phyloP scores from a whole-genome alignment of 2,113 vertebrate genomes.

The Dicentrarchus labrax region DNA sequence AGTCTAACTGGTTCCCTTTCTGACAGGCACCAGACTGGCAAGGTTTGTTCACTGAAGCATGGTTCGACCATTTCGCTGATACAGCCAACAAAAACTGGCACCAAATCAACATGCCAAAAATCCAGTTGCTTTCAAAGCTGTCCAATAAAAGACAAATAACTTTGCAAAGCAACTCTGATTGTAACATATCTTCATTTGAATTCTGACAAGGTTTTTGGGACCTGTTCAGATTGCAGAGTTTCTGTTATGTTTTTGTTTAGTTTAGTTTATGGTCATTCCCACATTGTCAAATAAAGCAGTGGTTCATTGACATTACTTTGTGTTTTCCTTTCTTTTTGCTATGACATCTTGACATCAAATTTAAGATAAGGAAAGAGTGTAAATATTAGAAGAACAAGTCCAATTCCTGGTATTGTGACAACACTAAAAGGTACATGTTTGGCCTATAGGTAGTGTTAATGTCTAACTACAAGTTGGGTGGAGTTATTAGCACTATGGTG shows the following conservation, averaged over 20 bases:
- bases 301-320: background rate
- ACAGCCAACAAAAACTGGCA: slow-evolving; percentile 1
- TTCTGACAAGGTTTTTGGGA: background rate
- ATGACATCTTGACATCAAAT: background rate
- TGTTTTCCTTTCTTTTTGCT: background rate
- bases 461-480: slow-evolving; percentile 60
- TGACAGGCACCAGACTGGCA: background rate
- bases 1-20: background rate
- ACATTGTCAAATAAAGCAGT: background rate
- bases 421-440: slow-evolving; percentile 10
- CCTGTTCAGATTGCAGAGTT: slow-evolving; percentile 4
- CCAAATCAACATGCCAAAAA: background rate
- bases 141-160: slow-evolving; percentile 1
- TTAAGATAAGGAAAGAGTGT: background rate
- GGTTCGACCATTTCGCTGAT: background rate
- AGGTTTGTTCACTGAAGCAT: background rate
- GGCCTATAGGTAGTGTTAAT: slow-evolving; percentile 56
- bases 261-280: background rate
- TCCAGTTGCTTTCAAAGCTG: slow-evolving; percentile 3
- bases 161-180: background rate
- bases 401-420: slow-evolving; percentile 67
- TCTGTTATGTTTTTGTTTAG: background rate
- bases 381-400: background rate
- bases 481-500: slow-evolving; percentile 71
- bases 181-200: background rate